Percentiles rank a stretch among this genome's conserved stretches.
Evolutionary conservation across 2,888 invertebrate species (phyloP).

Genomic region (Dryobota labecula): DNA sequence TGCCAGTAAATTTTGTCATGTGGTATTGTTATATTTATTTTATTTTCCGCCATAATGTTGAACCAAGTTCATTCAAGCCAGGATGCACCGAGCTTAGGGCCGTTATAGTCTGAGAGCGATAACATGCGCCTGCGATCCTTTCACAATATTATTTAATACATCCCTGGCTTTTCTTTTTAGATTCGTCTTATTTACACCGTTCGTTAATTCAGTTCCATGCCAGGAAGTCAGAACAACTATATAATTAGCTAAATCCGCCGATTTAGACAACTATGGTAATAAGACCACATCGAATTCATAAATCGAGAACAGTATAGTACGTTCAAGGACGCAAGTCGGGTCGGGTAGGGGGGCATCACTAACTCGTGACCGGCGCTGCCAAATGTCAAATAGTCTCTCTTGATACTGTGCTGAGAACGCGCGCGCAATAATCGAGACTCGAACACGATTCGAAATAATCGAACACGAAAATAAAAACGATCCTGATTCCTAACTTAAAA

Average conservation of each 20-base stretch:
- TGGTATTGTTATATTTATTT: background rate
- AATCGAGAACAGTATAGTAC: conserved; percentile 66
- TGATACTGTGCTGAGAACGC: conserved; percentile 56
- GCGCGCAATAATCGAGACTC: conserved; percentile 66
- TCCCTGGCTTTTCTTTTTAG: background rate
- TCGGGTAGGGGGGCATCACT: conserved; percentile 66
- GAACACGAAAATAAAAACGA: conserved; percentile 65
- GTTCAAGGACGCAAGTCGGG: conserved; percentile 63
- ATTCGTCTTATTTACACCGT: background rate
- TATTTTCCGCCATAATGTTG: background rate
- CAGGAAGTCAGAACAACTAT: conserved; percentile 47
- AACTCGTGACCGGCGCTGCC: conserved; percentile 62
- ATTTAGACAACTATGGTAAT: conserved; percentile 58
- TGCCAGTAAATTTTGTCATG: background rate
- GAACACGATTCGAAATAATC: conserved; percentile 62
- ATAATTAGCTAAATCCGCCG: conserved; percentile 56
- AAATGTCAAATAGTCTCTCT: conserved; percentile 69
- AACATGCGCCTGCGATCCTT: background rate
- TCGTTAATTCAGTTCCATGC: conserved; percentile 34
- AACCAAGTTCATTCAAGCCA: background rate
- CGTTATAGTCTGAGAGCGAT: too few relatives aligned
- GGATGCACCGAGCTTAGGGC: background rate
- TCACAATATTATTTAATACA: background rate
- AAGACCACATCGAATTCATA: conserved; percentile 61
- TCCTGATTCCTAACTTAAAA: conserved; percentile 34